Percentiles rank a stretch among this genome's conserved stretches.
These are phyloP conservation scores for Halocynthia roretzi DNA, from an alignment of 23 tunicate species.

Conservation along the genomic window DNA sequence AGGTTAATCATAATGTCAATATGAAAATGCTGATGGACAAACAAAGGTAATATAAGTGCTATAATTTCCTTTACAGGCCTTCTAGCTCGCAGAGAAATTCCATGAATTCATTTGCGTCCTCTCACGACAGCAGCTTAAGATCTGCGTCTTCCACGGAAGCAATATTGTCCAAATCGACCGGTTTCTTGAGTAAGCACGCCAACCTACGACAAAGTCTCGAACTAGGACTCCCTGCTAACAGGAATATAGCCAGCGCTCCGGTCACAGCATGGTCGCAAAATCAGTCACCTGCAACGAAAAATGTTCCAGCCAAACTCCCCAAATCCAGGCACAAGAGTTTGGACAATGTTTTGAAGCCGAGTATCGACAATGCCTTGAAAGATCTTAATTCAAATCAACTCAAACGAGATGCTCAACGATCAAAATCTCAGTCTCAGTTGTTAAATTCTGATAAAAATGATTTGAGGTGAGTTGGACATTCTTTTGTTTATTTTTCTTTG, in stretches of 20 bases:
- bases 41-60: too few species aligned
- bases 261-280: neutral
- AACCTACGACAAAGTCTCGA: conserved; percentile 14
- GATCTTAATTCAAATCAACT: neutral
- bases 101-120: neutral
- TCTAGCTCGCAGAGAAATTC: conserved; percentile 5
- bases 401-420: neutral
- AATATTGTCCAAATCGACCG: conserved; percentile 4
- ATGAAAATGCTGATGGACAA: too few species aligned
- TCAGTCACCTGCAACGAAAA: neutral
- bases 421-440: too few species aligned
- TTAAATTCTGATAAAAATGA: too few species aligned
- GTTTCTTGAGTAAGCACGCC: neutral
- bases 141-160: conserved; percentile 25
- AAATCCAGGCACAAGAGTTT: neutral
- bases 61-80: too few species aligned
- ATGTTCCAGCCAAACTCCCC: neutral
- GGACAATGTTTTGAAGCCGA: conserved; percentile 6
- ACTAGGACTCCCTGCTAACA: neutral
- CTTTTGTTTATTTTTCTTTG: too few species aligned
- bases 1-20: too few species aligned
- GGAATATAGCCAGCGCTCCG: neutral
- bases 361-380: neutral
- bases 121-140: neutral
- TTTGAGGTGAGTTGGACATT: too few species aligned